Percentiles rank a stretch among this genome's conserved stretches.
Conservation (phyloP, 2,888 invertebrate species). For the Panzeria rudis region DNA sequence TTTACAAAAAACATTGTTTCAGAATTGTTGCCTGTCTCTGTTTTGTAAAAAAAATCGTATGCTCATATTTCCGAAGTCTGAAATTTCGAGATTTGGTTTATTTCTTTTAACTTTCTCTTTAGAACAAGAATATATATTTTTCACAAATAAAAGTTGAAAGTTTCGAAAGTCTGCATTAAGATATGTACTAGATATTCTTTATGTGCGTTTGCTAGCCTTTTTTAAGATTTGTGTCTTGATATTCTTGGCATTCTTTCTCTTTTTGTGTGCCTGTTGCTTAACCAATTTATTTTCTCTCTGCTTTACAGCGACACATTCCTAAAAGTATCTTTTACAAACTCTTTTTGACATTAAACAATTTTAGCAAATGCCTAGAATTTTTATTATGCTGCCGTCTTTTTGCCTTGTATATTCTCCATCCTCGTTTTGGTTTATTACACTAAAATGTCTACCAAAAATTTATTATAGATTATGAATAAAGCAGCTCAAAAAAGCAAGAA, state of each 20-base stretch:
- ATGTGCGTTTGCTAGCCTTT: no score
- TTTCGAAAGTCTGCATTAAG: no score
- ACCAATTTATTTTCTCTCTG: not conserved
- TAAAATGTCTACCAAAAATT: slow-evolving; percentile 37
- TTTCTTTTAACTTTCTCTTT: no score
- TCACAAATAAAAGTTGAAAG: no score
- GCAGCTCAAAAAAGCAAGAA: not conserved
- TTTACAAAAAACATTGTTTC: no score
- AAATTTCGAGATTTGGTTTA: no score
- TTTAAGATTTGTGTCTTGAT: not conserved
- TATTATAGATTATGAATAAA: slow-evolving; percentile 37
- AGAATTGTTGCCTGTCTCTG: no score
- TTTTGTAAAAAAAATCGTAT: no score
- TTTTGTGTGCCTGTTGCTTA: not conserved
- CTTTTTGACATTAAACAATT: not conserved
- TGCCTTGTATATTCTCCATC: not conserved
- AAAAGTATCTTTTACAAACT: not conserved
- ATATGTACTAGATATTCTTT: not conserved
- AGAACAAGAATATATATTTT: no score
- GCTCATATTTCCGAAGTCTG: no score
- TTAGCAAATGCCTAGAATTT: not conserved
- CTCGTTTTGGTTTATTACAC: slow-evolving; percentile 47
- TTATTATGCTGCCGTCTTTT: not conserved
- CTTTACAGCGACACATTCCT: not conserved
- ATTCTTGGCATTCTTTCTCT: not conserved